A percentile compares a stretch with the other conserved stretches of the same genome.
These are phyloP conservation scores for Melanotaenia nigrans DNA, from an alignment of 2,797 vertebrate genomes.

Conservation along the genomic window DNA sequence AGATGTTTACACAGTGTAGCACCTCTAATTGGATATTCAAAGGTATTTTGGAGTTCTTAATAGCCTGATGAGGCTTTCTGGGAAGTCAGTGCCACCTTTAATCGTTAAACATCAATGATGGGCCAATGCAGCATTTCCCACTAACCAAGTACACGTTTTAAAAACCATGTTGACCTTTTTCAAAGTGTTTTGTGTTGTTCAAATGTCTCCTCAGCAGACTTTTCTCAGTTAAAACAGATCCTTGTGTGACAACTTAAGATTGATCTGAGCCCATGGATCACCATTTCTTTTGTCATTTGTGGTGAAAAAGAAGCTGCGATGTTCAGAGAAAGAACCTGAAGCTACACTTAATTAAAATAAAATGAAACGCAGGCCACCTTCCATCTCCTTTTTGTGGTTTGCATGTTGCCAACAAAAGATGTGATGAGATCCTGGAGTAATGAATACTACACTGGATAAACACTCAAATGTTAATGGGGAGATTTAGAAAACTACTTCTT, in stretches of 20 bases:
- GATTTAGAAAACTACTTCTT: neutral
- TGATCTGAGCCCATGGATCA: conserved; percentile 46
- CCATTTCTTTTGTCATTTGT: conserved; percentile 22
- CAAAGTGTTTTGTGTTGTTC: conserved; percentile 14
- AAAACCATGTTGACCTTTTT: conserved; percentile 23
- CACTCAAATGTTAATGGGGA: conserved; percentile 1
- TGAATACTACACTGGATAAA: conserved; percentile 15
- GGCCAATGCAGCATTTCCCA: conserved; percentile 32
- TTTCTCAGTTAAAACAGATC: conserved; percentile 25
- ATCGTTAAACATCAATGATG: conserved; percentile 39
- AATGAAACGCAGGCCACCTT: conserved; percentile 15
- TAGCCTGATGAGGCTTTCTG: conserved; percentile 18
- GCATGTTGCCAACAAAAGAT: conserved; percentile 23
- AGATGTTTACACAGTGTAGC: conserved; percentile 46
- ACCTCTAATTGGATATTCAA: conserved; percentile 63
- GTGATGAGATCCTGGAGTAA: conserved; percentile 12
- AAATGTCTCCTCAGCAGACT: conserved; percentile 13
- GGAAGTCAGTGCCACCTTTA: conserved; percentile 34
- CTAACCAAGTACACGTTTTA: conserved; percentile 25
- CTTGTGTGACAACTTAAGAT: conserved; percentile 24
- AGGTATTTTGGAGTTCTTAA: conserved; percentile 39
- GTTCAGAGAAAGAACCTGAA: conserved; percentile 17
- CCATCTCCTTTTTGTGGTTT: conserved; percentile 32
- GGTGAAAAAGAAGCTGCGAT: conserved; percentile 17
- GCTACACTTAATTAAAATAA: conserved; percentile 11